These are phyloP conservation scores for Hypolimnas misippus DNA, from an alignment of 2,888 invertebrate genomes.

Conservation along the genomic window DNA sequence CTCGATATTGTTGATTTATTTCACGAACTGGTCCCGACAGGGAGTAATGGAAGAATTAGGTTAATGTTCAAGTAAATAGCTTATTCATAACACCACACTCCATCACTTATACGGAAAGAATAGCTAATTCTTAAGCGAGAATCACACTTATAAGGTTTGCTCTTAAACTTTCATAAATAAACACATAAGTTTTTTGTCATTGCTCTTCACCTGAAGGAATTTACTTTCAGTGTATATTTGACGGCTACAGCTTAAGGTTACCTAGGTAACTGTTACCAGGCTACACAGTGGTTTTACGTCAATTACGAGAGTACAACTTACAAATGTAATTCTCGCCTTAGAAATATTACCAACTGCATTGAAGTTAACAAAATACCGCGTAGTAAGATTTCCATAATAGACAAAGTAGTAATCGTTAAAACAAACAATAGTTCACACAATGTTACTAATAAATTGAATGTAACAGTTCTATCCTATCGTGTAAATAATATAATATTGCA, in stretches of 20 bases:
- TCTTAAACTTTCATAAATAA: no score
- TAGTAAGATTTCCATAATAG: slow-evolving; percentile 19
- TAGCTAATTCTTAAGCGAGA: neutral
- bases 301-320: no score
- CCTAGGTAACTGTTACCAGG: no score
- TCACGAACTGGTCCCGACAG: slow-evolving; percentile 14
- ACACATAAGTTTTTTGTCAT: no score
- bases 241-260: no score
- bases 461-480: slow-evolving; percentile 19
- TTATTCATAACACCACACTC: slow-evolving; percentile 12
- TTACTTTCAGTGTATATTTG: no score
- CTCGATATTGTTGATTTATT: slow-evolving; percentile 24
- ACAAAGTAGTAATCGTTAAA: slow-evolving; percentile 15
- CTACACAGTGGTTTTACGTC: no score
- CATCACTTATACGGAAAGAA: neutral
- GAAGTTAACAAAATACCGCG: neutral
- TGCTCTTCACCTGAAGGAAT: no score
- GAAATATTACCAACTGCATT: no score
- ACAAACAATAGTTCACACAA: slow-evolving; percentile 18
- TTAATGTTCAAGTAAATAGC: slow-evolving; percentile 17
- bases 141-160: no score
- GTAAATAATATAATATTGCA: slow-evolving; percentile 26
- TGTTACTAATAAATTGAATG: slow-evolving; percentile 15
- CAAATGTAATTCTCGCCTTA: no score
- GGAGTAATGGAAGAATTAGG: slow-evolving; percentile 15